Evolutionary conservation across 2,888 invertebrate genomes (phyloP), one percentile per base, ranked within the genome.

Genomic region (Eustalomyia histrio): DNA sequence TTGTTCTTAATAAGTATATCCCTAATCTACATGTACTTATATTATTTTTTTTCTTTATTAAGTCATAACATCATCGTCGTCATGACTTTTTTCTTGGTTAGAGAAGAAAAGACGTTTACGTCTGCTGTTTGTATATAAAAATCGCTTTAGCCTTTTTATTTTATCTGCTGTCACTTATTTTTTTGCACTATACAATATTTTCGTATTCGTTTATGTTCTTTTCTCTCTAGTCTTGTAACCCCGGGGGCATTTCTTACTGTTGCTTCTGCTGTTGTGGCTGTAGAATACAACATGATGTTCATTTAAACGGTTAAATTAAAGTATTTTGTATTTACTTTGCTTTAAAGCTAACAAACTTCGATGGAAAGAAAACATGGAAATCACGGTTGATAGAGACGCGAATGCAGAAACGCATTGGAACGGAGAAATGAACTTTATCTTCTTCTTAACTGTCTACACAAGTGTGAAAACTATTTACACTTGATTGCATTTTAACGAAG

Each of bases 251-350:
- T 68, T 33, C 39, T 35, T 17, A 14, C 68, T 69, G 69, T 72
- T 72, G 76, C 67, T 63, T 24, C 18, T 47, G 61, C 33, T 29
- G 39, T 50, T 69, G 58, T 60, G 57, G 60, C 50, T 39, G 60
- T 61, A 4, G 21, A 57, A 17, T 33, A 35, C 35, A 33, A 58
- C 29, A 57, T 65, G 58, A 53, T 65, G 73, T 74, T 79, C 65
- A 60, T 65, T 65, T 71, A 60, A 75, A 69, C 60, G 53, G 53
- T 61, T 60, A 47, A 65, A 69, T 50, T 53, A 71, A 65, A 75
- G 17, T 24, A 21, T 73, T 79, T 39, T 50, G 14, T 35, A 47
- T 68, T 78, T 58, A 33, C 35, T 39, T 55, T 24, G 18, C 43
- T 65, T 55, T 55, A 60, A 55, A 68, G 50, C 10, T 43, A 61